These are phyloP conservation scores for Euthynnus affinis DNA, from an alignment of 2,797 vertebrate genomes.

Conservation along the genomic window DNA sequence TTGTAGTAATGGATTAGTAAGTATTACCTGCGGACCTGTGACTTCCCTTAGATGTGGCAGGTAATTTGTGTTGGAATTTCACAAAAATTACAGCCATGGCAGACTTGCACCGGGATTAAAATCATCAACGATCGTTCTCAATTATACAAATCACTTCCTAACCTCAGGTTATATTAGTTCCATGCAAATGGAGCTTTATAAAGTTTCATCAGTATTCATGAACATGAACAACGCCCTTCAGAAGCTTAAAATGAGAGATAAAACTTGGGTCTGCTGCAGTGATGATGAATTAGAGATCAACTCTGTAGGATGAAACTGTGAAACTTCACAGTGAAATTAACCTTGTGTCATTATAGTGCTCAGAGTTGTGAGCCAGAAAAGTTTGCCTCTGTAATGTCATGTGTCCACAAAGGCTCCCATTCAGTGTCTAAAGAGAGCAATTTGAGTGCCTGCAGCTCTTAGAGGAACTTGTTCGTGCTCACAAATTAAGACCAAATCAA, in stretches of 20 bases:
- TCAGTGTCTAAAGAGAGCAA: conserved; percentile 45
- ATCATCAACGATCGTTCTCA: conserved; percentile 46
- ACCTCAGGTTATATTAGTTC: conserved; percentile 57
- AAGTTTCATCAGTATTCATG: conserved; percentile 78
- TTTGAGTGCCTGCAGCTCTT: conserved; percentile 11
- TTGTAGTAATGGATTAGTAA: conserved; percentile 39
- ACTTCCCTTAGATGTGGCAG: conserved; percentile 18
- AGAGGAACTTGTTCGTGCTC: conserved; percentile 37
- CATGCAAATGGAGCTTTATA: conserved; percentile 56
- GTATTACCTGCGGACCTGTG: conserved; percentile 22
- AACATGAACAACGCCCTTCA: conserved; percentile 61
- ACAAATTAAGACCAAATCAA: conserved; percentile 32
- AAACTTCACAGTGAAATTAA: conserved; percentile 61
- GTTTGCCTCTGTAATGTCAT: conserved; percentile 43
- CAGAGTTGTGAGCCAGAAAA: conserved; percentile 26
- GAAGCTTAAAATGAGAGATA: conserved; percentile 67
- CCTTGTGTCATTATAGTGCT: conserved; percentile 29
- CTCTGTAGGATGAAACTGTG: conserved; percentile 56
- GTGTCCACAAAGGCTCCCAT: conserved; percentile 56
- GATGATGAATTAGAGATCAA: conserved; percentile 56
- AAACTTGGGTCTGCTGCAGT: conserved; percentile 51
- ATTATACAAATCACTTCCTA: conserved; percentile 64
- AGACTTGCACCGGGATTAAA: conserved; percentile 53
- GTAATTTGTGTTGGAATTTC: conserved; percentile 23
- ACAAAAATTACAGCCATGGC: conserved; percentile 39